Conservation (phyloP, 2,113 vertebrate genomes). For the Lontra canadensis region DNA sequence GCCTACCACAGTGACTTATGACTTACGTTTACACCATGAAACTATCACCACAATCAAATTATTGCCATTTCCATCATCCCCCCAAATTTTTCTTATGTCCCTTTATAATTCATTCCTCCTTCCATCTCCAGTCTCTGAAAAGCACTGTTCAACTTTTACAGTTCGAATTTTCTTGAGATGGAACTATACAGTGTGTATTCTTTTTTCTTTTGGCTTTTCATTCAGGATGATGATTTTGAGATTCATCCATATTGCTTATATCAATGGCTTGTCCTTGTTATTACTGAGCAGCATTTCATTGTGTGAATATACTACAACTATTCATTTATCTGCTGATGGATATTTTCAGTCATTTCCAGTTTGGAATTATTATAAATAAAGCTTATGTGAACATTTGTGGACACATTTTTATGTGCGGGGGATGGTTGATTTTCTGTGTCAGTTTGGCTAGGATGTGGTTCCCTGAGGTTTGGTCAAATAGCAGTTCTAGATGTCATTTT, state of each 20-base stretch:
- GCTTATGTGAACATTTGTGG: not conserved
- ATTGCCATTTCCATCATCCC: not conserved
- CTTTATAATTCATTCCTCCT: not conserved
- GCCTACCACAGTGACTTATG: not conserved
- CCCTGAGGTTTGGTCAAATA: not conserved
- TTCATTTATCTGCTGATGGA: not conserved
- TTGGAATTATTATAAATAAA: not conserved
- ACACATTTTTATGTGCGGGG: not conserved
- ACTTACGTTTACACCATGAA: not conserved
- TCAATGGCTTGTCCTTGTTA: not conserved
- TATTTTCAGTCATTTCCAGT: not conserved
- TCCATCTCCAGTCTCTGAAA: not conserved
- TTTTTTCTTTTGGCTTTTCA: not conserved
- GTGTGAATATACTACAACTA: not conserved
- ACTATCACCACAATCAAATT: not conserved
- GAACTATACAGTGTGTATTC: not conserved
- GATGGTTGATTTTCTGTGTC: not conserved
- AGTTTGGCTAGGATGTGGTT: not conserved
- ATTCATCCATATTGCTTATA: not conserved
- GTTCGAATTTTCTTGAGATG: not conserved
- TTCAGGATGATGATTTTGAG: not conserved
- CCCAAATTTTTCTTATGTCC: not conserved
- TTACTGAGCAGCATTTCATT: not conserved
- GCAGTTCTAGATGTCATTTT: not conserved
- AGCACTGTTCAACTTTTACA: not conserved